Evolutionary conservation across 2,797 vertebrate species (phyloP), one percentile per base, ranked within the genome.

Genomic region (Crenuchus spilurus): DNA sequence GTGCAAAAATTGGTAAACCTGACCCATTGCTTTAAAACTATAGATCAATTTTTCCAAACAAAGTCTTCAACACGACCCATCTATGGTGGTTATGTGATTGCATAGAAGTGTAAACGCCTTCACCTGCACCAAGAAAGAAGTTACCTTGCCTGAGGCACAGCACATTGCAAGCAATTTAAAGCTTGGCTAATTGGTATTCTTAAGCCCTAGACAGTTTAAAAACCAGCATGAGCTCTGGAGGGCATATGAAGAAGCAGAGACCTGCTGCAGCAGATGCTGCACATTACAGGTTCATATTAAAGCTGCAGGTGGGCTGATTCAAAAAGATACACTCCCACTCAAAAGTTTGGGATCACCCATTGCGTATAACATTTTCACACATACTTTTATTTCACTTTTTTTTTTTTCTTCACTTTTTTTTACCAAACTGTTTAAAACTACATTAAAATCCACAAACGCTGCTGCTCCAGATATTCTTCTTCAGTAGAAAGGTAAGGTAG

Each of bases 261-360:
- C 70, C 70, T 54, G 52, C 49, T 37, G 20, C 69, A 69, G 39
- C 76, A 81, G 76, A 81, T 76, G 76, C 62, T 73, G 3, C 65
- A 67, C 74, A 75, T 81, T 79, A 70, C 70, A 62, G 70, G 70
- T 64, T 68, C 49, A 52, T 73, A 62, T 76, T 73, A 62, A 73
- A 57, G 13, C 76, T 55, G 30, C 28, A 31, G 55, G 33, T 66
- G 70, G 51, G 20, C 67, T 46, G 46, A 49, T 49, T 72, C 46
- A 16, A 9, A 3, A 52, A 46, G 51, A 72, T 75, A 11, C 44
- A 52, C 66, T 22, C 1, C 4, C 4, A 37, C 35, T n/a, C n/a
- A n/a, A n/a, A n/a, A n/a, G n/a, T n/a, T n/a, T n/a, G n/a, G n/a
- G n/a, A n/a, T n/a, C n/a, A 10, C 35, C 10, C n/a, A n/a, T n/a